These are phyloP conservation scores for Baronia brevicornis DNA, from an alignment of 2,888 invertebrate genomes.

Conservation along the genomic window DNA sequence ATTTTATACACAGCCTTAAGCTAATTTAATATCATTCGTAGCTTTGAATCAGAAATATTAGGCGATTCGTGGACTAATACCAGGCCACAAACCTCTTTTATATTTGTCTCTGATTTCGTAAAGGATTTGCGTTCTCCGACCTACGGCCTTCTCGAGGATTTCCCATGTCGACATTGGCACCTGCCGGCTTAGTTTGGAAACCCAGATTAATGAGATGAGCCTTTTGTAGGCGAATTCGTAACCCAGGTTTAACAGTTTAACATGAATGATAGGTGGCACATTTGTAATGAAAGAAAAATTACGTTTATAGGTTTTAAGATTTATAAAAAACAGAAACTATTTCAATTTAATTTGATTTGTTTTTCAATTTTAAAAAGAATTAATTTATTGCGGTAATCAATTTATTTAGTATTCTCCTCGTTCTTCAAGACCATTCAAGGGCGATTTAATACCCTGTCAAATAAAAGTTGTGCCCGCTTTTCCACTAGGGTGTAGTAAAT, in stretches of 20 bases:
- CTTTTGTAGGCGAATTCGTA: constrained; percentile 30
- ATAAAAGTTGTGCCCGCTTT: constrained; percentile 30
- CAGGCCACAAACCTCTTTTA: constrained; percentile 34
- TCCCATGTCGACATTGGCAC: constrained; percentile 62
- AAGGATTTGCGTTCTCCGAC: constrained; percentile 59
- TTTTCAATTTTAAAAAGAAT: constrained; percentile 35
- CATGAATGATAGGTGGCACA: too few relatives aligned
- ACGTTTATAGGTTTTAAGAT: too few relatives aligned
- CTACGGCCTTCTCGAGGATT: constrained; percentile 45
- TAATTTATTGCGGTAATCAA: constrained; percentile 24
- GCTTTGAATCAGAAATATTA: too few relatives aligned
- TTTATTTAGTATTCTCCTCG: constrained; percentile 13
- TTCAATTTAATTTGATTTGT: too few relatives aligned
- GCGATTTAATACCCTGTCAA: constrained; percentile 22
- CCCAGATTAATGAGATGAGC: constrained; percentile 69
- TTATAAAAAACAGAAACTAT: too few relatives aligned
- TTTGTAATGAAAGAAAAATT: too few relatives aligned
- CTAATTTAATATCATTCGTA: too few relatives aligned
- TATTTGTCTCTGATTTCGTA: constrained; percentile 53
- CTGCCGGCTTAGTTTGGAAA: constrained; percentile 62
- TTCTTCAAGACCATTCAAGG: constrained; percentile 14
- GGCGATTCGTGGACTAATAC: constrained; percentile 7
- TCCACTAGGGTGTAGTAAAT: constrained; percentile 40
- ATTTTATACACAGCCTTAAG: too few relatives aligned
- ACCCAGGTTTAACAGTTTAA: constrained; percentile 23